phyloP scores from a whole-genome alignment of 2,888 invertebrate genomes.

The Hemaris fuciformis region DNA sequence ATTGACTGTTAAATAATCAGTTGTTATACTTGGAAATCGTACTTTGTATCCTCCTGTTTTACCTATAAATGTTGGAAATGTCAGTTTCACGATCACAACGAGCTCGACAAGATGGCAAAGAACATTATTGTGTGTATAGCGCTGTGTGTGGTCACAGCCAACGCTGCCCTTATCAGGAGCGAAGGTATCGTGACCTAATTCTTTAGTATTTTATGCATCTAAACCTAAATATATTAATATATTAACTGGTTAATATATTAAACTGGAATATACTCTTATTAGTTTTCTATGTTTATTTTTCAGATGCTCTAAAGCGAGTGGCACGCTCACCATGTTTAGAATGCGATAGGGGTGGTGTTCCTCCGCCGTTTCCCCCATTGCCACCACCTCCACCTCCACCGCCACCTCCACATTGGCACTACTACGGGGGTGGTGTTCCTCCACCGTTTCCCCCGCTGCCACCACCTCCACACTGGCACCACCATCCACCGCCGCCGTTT shows the following conservation, averaged over 20 bases:
- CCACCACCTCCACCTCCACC: conserved; percentile 14
- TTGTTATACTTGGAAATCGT: conserved; percentile 54
- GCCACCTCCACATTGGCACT: conserved; percentile 14
- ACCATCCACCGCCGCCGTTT: conserved; percentile 28
- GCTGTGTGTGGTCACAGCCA: conserved; percentile 27
- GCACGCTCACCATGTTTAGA: conserved; percentile 27
- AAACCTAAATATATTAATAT: no score
- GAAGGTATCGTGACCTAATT: conserved; percentile 26
- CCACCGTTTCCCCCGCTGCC: conserved; percentile 20
- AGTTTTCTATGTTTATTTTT: no score
- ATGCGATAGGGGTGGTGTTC: conserved; percentile 14
- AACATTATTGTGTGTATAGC: conserved; percentile 24
- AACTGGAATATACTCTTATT: no score
- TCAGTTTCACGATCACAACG: conserved; percentile 35
- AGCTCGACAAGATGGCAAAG: conserved; percentile 30
- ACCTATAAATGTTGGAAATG: conserved; percentile 49
- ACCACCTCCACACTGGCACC: conserved; percentile 13
- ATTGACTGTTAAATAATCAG: conserved; percentile 38
- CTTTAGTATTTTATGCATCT: no score
- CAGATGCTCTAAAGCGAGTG: conserved; percentile 18
- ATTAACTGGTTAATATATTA: no score
- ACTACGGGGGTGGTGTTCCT: no score
- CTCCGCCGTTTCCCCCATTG: conserved; percentile 10
- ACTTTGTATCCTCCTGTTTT: conserved; percentile 31
- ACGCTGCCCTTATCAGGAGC: conserved; percentile 26